Conservation (phyloP, 2,888 invertebrate species). For the Agonopterix heracliana region DNA sequence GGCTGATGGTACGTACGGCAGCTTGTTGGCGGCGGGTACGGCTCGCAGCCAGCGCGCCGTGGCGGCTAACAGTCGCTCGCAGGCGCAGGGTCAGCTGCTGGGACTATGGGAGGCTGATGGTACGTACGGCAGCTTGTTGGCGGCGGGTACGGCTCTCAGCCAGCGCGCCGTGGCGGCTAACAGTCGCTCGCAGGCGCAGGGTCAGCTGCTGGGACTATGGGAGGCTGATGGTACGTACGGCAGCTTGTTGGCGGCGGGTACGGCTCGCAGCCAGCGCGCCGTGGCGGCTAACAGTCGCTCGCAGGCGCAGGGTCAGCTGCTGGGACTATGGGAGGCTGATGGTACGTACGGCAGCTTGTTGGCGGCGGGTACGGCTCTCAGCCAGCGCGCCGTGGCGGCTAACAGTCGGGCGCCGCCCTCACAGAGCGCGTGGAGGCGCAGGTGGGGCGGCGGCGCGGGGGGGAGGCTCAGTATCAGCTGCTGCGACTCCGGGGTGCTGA, state of each 20-base stretch:
- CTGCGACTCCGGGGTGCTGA: conserved; percentile 38
- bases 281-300: conserved; percentile 92
- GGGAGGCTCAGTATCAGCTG: conserved; percentile 63
- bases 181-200: too few relatives aligned
- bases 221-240: conserved; percentile 93
- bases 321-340: conserved; percentile 77
- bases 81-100: conserved; percentile 95
- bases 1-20: conserved; percentile 93
- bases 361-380: conserved; percentile 88
- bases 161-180: too few relatives aligned
- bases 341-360: conserved; percentile 89
- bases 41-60: conserved; percentile 93
- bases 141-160: too few relatives aligned
- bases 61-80: conserved; percentile 93
- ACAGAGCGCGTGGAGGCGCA: conserved; percentile 95
- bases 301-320: conserved; percentile 92
- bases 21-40: conserved; percentile 87
- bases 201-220: too few relatives aligned
- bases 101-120: too few relatives aligned
- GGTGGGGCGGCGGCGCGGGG: conserved; percentile 88
- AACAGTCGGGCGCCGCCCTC: conserved; percentile 95
- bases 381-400: conserved; percentile 94
- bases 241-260: conserved; percentile 88
- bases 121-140: too few relatives aligned
- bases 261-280: conserved; percentile 92